Base-by-base conservation (phyloP, 2,113 vertebrate genomes). In the Gymnorhina tibicen region DNA sequence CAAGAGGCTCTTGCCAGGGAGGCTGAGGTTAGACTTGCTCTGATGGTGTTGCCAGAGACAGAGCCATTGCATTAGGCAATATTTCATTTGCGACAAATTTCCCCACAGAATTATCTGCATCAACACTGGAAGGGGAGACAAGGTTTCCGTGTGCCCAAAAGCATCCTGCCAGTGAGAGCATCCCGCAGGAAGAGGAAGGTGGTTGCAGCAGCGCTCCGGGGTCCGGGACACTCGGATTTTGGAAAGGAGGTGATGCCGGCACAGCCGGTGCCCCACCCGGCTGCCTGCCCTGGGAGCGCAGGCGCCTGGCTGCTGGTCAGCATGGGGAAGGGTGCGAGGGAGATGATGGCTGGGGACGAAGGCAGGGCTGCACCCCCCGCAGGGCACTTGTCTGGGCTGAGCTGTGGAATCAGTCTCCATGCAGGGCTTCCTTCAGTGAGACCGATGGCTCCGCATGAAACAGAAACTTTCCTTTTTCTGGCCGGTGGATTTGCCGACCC, bases 141-240 rank as follows among this genome's bases (percentile, higher is more conserved):
- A 17, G 27, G 3, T 30, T 63, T 39, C 35, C 27, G 1, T 0
- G 16, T 33, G 33, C 39, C 27, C 66, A 7, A 32, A 52, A 59
- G 42, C 42, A 6, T 2, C 26, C 11, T 1, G 8, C 5, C 10
- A 6, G 44, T 10, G 26, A 6, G 27, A 13, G 62, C 52, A 3
- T 2, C 67, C 27, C 1, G 2, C 17, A 1, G 8, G 18, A 22
- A 2, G 18, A 26, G 66, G 28, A 3, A 4, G 0, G 1, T 6
- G 2, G 0, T 0, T 4, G 47, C 50, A 10, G 41, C 1, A 6
- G 15, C 0, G 5, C 50, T 4, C 49, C 0, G 9, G 42, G 5
- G 23, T 7, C 1, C 3, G 12, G 14, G 72, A 10, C 9, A 8
- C 28, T 18, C 47, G 7, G 66, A 20, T 44, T 49, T 16, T 3